A percentile compares a stretch with the other conserved stretches of the same genome.
phyloP scores from a whole-genome alignment of 1,140 invertebrate genomes.

The Chrysomallon squamiferum region DNA sequence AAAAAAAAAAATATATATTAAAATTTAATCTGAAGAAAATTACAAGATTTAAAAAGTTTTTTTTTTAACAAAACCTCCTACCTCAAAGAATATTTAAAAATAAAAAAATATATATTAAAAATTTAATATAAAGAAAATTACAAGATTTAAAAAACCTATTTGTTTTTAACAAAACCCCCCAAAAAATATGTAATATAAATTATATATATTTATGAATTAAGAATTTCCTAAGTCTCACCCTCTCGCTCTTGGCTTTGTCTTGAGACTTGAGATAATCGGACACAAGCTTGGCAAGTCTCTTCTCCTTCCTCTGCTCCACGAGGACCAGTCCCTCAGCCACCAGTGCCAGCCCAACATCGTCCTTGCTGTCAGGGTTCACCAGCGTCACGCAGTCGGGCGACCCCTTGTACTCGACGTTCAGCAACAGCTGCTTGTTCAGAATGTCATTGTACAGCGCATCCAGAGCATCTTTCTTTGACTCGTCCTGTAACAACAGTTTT shows the following conservation, averaged over 20 bases:
- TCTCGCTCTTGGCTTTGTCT: constrained; percentile 82
- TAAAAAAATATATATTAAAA: too few species aligned
- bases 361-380: constrained; percentile 73
- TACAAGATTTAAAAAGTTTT: too few species aligned
- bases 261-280: constrained; percentile 84
- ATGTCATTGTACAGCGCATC: constrained; percentile 64
- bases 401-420: constrained; percentile 68
- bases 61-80: too few species aligned
- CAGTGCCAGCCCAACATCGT: constrained; percentile 81
- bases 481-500: constrained; percentile 67
- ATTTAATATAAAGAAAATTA: too few species aligned
- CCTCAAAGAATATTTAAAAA: too few species aligned
- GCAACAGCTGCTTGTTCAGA: constrained; percentile 58
- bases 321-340: constrained; percentile 86
- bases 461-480: constrained; percentile 79
- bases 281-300: constrained; percentile 80
- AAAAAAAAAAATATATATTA: too few species aligned
- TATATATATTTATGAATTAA: too few species aligned
- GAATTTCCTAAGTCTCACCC: too few species aligned
- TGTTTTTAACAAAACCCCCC: too few species aligned
- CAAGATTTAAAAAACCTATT: too few species aligned
- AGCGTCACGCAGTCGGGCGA: constrained; percentile 75
- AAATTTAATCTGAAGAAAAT: too few species aligned
- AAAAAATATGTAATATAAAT: too few species aligned
- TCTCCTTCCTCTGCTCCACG: constrained; percentile 81